Base-by-base conservation (phyloP, 2,113 vertebrate species). In the Tauraco erythrolophus region DNA sequence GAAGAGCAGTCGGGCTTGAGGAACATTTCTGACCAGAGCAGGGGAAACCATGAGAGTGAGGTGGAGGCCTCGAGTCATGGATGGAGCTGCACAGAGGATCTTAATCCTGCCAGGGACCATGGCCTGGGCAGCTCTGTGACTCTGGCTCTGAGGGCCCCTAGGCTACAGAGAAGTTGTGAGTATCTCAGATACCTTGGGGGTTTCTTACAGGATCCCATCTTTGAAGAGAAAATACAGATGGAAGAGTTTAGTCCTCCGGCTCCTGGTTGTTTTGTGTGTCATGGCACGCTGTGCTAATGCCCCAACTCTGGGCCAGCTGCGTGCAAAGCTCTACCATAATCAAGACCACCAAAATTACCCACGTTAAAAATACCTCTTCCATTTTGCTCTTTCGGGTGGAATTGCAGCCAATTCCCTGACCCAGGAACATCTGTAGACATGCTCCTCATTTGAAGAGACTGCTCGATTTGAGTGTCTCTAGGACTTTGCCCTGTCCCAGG, bases 281-380 rank as follows among this genome's bases (percentile, higher is more conserved):
- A 2, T 2, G 46, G 27, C 24, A 15, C 8, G 2, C 37, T 8
- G 0, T 10, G n/a, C 46, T 25, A 0, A 12, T 19, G 54, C 16
- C 48, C 58, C 74, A 33, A 0, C 66, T 23, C 58, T 50, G 35
- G 71, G 53, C 12, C 53, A 43, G 5, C 39, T 19, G 17, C 28
- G 6, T n/a, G n/a, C 71, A 48, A 25, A 60, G 74, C 41, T 68
- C 22, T 39, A 21, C 41, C 54, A 7, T 28, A 31, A 48, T 14
- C 24, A 46, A 50, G 53, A 19, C 22, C 25, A 41, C 25, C n/a
- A 35, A 5, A 60, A 56, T 14, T 35, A 28, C 39, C 53, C 25
- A 30, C 5, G 25, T 23, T 61, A 60, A 43, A 68, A 79, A 31
- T 7, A 28, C 19, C 19, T 68, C 60, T 16, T 56, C 72, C 30